Conservation (phyloP, 1,140 invertebrate species). For the Zaprionus davidi region DNA sequence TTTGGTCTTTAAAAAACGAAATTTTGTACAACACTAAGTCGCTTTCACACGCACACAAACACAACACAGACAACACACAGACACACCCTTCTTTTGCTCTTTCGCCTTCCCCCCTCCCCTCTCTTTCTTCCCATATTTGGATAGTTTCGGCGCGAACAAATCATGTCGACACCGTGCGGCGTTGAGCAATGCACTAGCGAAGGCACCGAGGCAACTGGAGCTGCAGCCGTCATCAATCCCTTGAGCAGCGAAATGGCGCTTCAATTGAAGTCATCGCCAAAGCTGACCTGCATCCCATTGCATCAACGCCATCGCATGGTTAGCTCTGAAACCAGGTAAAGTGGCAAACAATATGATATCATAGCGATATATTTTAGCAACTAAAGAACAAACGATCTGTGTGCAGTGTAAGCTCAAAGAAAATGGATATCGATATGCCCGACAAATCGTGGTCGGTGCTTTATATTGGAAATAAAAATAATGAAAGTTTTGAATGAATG, state of each 20-base stretch:
- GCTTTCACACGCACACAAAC: neutral
- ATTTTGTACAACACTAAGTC: constrained; percentile 12
- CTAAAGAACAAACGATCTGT: neutral
- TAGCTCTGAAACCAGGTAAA: constrained; percentile 60
- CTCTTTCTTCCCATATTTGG: neutral
- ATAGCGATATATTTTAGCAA: neutral
- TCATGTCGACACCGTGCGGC: constrained; percentile 50
- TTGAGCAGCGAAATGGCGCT: constrained; percentile 54
- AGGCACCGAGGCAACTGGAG: constrained; percentile 25
- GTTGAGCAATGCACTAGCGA: constrained; percentile 25
- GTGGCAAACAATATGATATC: too few species aligned
- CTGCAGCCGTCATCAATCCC: constrained; percentile 20
- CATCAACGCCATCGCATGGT: constrained; percentile 56
- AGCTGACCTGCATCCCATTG: constrained; percentile 67
- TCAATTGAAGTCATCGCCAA: constrained; percentile 68
- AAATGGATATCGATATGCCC: constrained; percentile 49
- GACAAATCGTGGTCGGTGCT: constrained; percentile 81
- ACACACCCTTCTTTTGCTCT: neutral
- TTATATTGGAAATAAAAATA: constrained; percentile 55
- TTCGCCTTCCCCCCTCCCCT: neutral
- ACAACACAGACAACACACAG: neutral
- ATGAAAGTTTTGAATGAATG: constrained; percentile 42
- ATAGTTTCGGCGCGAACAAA: constrained; percentile 14
- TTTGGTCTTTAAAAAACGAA: constrained; percentile 19
- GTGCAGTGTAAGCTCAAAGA: constrained; percentile 18